Base-by-base conservation (phyloP, 2,797 vertebrate species). In the Gymnodraco acuticeps region DNA sequence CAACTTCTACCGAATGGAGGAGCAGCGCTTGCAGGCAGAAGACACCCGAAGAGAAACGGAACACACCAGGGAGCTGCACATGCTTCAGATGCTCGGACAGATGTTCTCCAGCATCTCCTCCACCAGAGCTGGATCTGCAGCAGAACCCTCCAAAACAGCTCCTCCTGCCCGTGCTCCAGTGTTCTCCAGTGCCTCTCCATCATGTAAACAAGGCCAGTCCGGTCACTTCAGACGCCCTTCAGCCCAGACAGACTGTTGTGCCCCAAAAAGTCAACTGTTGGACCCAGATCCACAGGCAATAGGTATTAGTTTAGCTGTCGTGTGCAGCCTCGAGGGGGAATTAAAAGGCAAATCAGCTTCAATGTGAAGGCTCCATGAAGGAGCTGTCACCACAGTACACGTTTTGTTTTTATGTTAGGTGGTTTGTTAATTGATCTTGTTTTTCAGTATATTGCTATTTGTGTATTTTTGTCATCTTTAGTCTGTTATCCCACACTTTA, bases 51-150 rank as follows among this genome's bases (percentile, higher is more conserved):
- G 96, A 17, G 96, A 98, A 78, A 93, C 95, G 0, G 96, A 97
- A 75, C 96, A 96, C 74, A 61, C 94, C 48, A 91, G 96, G 67
- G 97, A 97, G 92, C 92, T 97, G 75, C 96, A 97, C 83, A 97
- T 97, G 96, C 92, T 98, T 41, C 96, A 97, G 88, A 96, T 97
- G 96, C 92, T 97, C 61, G 96, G 96, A 50, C 97, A 97, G 94
- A 96, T 98, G 95, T 96, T 98, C 78, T 92, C 95, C 80, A 92
- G 92, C 88, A 93, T 97, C 78, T 93, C 95, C 72, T 81, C 91
- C 0, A 80, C 94, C 31, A 83, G 90, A 0, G 78, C 94, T 5
- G 60, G 90, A 43, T 91, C 95, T 9, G 88, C 92, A 3, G 88
- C 90, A 0, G 55, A 91, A 51, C 86, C 92, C 13, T 81, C 89